Evolutionary conservation across 2,888 invertebrate species (phyloP).

Genomic region (Ormyrus thymus): DNA sequence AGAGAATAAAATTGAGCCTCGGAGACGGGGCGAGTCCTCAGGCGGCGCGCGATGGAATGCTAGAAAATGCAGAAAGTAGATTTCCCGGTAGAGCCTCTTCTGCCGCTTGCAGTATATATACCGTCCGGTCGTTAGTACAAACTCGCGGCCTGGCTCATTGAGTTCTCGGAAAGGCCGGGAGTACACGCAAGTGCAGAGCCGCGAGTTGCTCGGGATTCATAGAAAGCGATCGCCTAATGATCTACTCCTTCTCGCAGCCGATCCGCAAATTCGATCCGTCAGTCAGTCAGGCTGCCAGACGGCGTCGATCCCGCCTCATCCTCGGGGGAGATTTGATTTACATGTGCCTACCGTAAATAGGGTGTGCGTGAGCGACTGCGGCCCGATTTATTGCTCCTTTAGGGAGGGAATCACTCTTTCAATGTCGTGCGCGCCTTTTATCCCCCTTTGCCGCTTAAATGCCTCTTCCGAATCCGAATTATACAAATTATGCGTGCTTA

Average conservation of each 20-base stretch:
- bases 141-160: constrained; percentile 20
- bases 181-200: constrained; percentile 10
- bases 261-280: constrained; percentile 60
- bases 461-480: background rate
- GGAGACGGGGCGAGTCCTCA: background rate
- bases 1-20: background rate
- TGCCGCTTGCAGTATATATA: constrained; percentile 46
- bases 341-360: constrained; percentile 44
- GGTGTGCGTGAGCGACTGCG: constrained; percentile 1
- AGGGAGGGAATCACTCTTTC: constrained; percentile 38
- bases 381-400: constrained; percentile 44
- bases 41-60: constrained; percentile 13
- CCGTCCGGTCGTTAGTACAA: constrained; percentile 50
- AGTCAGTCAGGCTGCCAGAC: constrained; percentile 29
- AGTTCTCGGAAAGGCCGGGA: constrained; percentile 13
- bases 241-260: constrained; percentile 40
- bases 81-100: constrained; percentile 55
- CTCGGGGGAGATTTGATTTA: constrained; percentile 44
- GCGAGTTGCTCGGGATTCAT: constrained; percentile 51
- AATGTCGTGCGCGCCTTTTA: constrained; percentile 7
- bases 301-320: constrained; percentile 27
- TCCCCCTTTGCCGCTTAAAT: background rate
- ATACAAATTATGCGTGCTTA: constrained; percentile 2
- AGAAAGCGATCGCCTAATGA: constrained; percentile 59
- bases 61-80: constrained; percentile 47